These are phyloP conservation scores for Chondrilla cf. caribensis DNA, from an alignment of 37 sponge, comb jelly and placozoan species.

Conservation along the genomic window DNA sequence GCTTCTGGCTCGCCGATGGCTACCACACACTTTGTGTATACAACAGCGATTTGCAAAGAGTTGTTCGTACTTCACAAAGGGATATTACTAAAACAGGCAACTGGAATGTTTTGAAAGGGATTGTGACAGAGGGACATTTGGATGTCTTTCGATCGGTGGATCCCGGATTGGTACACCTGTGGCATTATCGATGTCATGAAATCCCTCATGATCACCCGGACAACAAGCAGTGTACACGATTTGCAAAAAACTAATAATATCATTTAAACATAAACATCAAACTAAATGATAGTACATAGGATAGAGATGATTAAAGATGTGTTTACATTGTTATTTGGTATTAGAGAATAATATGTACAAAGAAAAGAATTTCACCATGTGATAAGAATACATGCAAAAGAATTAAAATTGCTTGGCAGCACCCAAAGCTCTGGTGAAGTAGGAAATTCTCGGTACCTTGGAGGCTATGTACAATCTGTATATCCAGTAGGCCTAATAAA, in stretches of 20 bases:
- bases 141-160: slow-evolving; percentile 45
- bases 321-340: too few relatives aligned
- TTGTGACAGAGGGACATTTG: slow-evolving; percentile 14
- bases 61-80: neutral
- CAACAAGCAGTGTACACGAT: too few relatives aligned
- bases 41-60: slow-evolving; percentile 40
- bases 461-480: neutral
- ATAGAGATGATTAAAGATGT: too few relatives aligned
- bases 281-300: too few relatives aligned
- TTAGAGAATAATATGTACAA: too few relatives aligned
- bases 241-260: too few relatives aligned
- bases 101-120: slow-evolving; percentile 26
- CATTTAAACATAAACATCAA: too few relatives aligned
- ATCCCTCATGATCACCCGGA: too few relatives aligned
- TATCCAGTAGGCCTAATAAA: slow-evolving; percentile 6
- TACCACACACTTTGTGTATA: slow-evolving; percentile 34
- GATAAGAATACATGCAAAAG: neutral
- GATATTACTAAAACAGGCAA: slow-evolving; percentile 9
- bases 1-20: slow-evolving; percentile 45
- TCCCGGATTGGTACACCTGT: slow-evolving; percentile 52
- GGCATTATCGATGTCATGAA: slow-evolving; percentile 56
- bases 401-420: slow-evolving; percentile 11
- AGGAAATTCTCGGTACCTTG: slow-evolving; percentile 5
- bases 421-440: slow-evolving; percentile 12
- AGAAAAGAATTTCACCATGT: too few relatives aligned